Percentiles rank a stretch among this genome's conserved stretches.
phyloP scores from a whole-genome alignment of 2,888 invertebrate genomes.

The Lepidocyrtinus sp. region DNA sequence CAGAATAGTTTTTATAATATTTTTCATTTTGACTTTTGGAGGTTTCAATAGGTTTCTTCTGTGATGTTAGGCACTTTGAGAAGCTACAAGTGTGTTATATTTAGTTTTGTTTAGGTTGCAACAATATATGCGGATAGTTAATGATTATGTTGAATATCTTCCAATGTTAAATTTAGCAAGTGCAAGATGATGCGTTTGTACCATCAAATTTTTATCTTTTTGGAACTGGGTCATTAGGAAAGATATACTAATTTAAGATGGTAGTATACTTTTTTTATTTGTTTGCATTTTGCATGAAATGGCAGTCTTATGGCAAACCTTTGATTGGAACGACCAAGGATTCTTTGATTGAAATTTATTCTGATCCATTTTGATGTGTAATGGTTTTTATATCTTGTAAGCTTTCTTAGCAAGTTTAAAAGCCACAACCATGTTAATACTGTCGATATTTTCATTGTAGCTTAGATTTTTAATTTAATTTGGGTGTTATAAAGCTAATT shows the following conservation, averaged over 20 bases:
- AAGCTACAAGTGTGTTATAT: constrained; percentile 51
- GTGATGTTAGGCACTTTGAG: constrained; percentile 57
- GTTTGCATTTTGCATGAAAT: neutral
- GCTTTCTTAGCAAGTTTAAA: too few species aligned
- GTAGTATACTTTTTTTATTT: neutral
- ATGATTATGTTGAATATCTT: neutral
- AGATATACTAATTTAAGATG: neutral
- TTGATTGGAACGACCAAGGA: too few species aligned
- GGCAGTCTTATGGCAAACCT: too few species aligned
- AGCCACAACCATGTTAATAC: neutral
- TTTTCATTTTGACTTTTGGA: too few species aligned
- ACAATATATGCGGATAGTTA: neutral
- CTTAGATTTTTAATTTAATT: neutral
- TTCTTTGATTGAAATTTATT: too few species aligned
- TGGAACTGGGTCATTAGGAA: neutral
- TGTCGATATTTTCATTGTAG: neutral
- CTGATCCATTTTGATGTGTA: too few species aligned
- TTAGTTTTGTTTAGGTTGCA: neutral
- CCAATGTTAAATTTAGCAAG: neutral
- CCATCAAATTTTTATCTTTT: neutral
- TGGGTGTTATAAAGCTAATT: neutral
- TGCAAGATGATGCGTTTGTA: neutral
- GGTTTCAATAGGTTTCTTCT: constrained; percentile 26
- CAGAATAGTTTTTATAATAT: too few species aligned
- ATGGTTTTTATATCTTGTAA: too few species aligned